Base-by-base conservation (phyloP, 2,113 vertebrate species). In the Perccottus glenii region DNA sequence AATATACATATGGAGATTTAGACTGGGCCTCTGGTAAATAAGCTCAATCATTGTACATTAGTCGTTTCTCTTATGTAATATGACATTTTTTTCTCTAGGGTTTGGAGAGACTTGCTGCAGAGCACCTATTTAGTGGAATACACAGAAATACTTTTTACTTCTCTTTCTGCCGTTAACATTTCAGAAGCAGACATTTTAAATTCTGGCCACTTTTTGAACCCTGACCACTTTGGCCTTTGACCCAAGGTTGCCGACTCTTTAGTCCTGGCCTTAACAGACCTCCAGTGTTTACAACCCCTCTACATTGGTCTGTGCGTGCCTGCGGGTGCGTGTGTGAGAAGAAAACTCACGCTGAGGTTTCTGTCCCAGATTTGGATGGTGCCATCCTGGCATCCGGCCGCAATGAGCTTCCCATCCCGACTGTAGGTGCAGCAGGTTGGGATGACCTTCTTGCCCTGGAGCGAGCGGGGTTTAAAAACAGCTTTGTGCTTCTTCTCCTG, bases 311-410 rank as follows among this genome's bases (percentile, higher is more conserved):
- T 40, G 65, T 68, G 48, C 72, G 73, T 32, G 4, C 53, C 61
- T 40, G 65, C 65, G 48, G 72, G 73, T 32, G 4, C 53, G 61
- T 35, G 49, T 57, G 11, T 43, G 56, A 32, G 56, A 27, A 27
- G 19, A 27, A 27, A 27, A 91, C 96, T 96, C 90, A 98, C 98
- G 45, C 85, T 98, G 79, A 99, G 81, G 87, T 96, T 99, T 68
- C 96, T 92, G 70, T 99, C 98, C 97, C 96, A 99, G 85, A 99
- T 96, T 90, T 99, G 98, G 78, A 99, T 98, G 84, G 94, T 96
- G 47, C 97, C 98, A 57, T 99, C 95, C 83, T 98, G 96, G 83
- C 98, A 99, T 70, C 95, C 98, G 1, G 97, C 96, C 43, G 96
- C 96, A 15, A 98, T 91, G 10, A 99, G 93, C 80, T 93, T 97